Evolutionary conservation across 2,888 invertebrate genomes (phyloP).

Genomic region (Andrena haemorrhoa): DNA sequence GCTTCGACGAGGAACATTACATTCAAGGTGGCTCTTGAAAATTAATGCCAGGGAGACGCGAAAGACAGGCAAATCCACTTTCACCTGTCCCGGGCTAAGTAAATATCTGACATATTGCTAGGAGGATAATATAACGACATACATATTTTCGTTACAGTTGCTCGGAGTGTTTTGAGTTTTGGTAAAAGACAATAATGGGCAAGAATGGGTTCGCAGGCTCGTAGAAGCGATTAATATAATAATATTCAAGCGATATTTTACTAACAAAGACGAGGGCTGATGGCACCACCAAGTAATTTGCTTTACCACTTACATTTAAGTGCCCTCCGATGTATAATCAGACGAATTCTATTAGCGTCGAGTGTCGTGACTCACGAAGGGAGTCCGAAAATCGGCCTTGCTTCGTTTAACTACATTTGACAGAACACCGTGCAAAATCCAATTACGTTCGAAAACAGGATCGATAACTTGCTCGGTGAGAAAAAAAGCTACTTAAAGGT

Average conservation of each 20-base stretch:
- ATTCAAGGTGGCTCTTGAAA: background rate
- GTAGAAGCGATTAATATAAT: slow-evolving; percentile 72
- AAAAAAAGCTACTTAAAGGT: background rate
- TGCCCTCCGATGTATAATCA: slow-evolving; percentile 75
- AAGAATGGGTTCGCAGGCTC: slow-evolving; percentile 42
- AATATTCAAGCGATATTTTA: slow-evolving; percentile 69
- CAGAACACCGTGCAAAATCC: background rate
- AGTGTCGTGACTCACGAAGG: slow-evolving; percentile 8
- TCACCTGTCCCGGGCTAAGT: background rate
- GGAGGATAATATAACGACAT: background rate
- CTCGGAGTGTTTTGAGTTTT: background rate
- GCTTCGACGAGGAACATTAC: background rate
- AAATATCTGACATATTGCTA: background rate
- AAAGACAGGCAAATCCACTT: background rate
- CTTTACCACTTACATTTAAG: slow-evolving; percentile 76
- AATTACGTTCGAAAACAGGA: background rate
- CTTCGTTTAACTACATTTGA: slow-evolving; percentile 18
- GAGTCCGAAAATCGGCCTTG: slow-evolving; percentile 19
- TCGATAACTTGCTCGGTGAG: background rate
- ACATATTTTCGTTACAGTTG: slow-evolving; percentile 10
- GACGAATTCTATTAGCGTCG: slow-evolving; percentile 72
- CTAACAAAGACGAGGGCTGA: slow-evolving; percentile 41
- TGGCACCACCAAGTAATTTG: slow-evolving; percentile 69
- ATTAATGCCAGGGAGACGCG: background rate
- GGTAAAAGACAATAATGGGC: slow-evolving; percentile 42